Conservation (phyloP, 35 echinoderm and acorn worm genomes). For the Ptychodera flava region DNA sequence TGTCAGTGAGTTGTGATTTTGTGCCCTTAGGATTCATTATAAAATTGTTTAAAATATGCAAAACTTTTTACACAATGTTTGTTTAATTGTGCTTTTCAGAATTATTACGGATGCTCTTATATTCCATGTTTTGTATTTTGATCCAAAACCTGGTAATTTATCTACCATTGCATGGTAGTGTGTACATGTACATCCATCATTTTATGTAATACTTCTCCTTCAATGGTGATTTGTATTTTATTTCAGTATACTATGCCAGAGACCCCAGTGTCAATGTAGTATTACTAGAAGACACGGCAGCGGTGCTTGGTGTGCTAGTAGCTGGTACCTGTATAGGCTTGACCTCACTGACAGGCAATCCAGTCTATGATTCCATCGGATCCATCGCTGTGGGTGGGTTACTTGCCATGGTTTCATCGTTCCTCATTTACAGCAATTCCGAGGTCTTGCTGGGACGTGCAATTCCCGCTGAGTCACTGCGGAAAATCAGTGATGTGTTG, state of each 20-base stretch:
- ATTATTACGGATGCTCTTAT: too few species aligned
- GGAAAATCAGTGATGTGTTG: conserved; percentile 64
- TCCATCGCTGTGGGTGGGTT: conserved; percentile 66
- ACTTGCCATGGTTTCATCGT: conserved; percentile 75
- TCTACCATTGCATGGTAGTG: too few species aligned
- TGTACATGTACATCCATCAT: too few species aligned
- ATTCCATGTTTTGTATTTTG: too few species aligned
- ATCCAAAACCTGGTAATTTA: too few species aligned
- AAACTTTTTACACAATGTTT: too few species aligned
- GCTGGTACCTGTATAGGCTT: conserved; percentile 85
- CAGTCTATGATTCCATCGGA: conserved; percentile 83
- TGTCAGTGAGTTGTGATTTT: too few species aligned
- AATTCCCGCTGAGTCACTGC: conserved; percentile 67
- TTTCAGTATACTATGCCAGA: conserved; percentile 52
- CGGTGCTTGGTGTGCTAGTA: conserved; percentile 72
- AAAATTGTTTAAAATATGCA: too few species aligned
- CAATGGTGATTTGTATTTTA: conserved; percentile 1
- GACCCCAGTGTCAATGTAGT: conserved; percentile 96
- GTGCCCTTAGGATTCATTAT: too few species aligned
- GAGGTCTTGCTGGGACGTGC: conserved; percentile 64
- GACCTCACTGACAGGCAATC: conserved; percentile 78
- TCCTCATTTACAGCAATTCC: conserved; percentile 92
- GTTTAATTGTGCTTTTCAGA: too few species aligned
- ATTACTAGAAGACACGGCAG: conserved; percentile 75
- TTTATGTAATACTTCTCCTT: too few species aligned